Evolutionary conservation across 2,888 invertebrate genomes (phyloP).

Genomic region (Tenodera sinensis): DNA sequence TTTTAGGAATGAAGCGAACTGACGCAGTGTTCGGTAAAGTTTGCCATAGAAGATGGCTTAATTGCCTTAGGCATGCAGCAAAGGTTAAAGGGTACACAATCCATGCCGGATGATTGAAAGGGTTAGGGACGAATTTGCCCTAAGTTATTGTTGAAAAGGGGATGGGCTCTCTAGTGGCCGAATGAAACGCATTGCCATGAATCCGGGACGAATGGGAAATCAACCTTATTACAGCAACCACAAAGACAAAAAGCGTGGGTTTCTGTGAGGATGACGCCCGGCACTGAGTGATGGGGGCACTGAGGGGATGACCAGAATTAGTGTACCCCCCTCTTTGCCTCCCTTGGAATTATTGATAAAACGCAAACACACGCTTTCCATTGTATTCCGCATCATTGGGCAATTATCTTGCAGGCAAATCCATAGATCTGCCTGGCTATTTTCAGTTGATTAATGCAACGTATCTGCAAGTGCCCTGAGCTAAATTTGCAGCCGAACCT

Average conservation of each 20-base stretch:
- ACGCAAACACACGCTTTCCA: neutral
- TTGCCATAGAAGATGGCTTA: neutral
- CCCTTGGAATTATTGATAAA: neutral
- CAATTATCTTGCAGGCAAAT: neutral
- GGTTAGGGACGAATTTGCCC: neutral
- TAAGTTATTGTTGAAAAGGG: neutral
- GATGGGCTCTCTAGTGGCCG: neutral
- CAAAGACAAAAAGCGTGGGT: neutral
- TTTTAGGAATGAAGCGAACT: neutral
- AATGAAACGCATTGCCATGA: neutral
- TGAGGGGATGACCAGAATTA: neutral
- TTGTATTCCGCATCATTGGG: neutral
- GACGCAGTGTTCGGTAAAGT: neutral
- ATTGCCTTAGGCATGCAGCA: neutral
- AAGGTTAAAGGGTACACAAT: neutral
- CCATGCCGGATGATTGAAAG: neutral
- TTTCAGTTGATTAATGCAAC: neutral
- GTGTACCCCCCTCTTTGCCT: neutral
- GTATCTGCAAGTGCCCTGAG: neutral
- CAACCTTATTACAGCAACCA: neutral
- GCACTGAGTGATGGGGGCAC: neutral
- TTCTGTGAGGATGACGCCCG: neutral
- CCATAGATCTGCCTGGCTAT: neutral
- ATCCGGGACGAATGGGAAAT: neutral
- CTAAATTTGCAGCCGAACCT: neutral